Conservation (phyloP, 1,140 invertebrate genomes). For the Hylaeus volcanicus region DNA sequence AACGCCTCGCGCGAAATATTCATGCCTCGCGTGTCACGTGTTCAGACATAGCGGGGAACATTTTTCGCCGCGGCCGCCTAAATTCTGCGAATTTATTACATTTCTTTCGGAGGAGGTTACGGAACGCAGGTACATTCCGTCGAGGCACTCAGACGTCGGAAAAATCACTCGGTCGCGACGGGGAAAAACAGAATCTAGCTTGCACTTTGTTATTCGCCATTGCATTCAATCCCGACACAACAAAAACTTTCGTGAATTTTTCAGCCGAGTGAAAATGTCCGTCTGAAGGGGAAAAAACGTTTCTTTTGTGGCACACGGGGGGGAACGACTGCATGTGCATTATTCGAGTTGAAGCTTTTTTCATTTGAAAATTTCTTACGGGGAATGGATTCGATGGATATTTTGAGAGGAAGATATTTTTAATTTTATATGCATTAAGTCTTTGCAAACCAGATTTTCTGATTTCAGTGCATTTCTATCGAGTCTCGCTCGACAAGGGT, state of each 20-base stretch:
- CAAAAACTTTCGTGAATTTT: conserved; percentile 30
- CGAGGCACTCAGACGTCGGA: conserved; percentile 18
- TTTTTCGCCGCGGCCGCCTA: conserved; percentile 18
- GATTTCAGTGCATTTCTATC: too few relatives aligned
- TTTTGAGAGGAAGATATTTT: too few relatives aligned
- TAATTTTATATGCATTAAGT: too few relatives aligned
- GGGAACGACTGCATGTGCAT: too few relatives aligned
- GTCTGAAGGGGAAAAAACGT: background rate
- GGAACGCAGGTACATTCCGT: conserved; percentile 8
- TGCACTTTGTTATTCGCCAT: conserved; percentile 15
- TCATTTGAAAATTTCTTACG: too few relatives aligned
- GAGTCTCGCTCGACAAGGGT: too few relatives aligned
- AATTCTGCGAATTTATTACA: conserved; percentile 33
- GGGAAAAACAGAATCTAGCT: conserved; percentile 1
- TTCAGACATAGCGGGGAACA: background rate
- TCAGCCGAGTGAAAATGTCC: conserved; percentile 1
- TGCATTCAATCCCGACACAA: conserved; percentile 30
- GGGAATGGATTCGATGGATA: too few relatives aligned
- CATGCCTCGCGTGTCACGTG: background rate
- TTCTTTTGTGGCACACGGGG: too few relatives aligned
- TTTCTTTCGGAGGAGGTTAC: conserved; percentile 10
- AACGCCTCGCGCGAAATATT: conserved; percentile 3
- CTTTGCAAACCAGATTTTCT: too few relatives aligned
- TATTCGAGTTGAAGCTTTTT: background rate
- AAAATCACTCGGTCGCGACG: conserved; percentile 31